A percentile compares a stretch with the other conserved stretches of the same genome.
Evolutionary conservation across 2,113 vertebrate species (phyloP).

Genomic region (Nansenia antarctica): DNA sequence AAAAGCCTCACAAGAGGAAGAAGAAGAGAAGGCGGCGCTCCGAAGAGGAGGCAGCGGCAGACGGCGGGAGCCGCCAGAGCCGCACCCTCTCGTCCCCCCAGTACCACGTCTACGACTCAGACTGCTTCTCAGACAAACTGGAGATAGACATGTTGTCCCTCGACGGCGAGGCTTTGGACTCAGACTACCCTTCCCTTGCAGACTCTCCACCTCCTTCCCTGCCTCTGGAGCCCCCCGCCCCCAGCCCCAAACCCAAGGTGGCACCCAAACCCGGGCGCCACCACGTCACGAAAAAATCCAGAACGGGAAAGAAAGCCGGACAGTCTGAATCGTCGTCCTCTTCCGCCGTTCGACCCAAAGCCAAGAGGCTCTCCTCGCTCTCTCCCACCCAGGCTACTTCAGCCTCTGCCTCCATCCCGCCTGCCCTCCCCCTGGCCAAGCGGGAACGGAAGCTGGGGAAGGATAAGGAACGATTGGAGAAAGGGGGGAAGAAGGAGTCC

Average conservation of each 20-base stretch:
- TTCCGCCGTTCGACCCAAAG: slow-evolving; percentile 61
- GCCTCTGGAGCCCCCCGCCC: slow-evolving; percentile 55
- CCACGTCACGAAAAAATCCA: slow-evolving; percentile 70
- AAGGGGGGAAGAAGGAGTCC: slow-evolving; percentile 64
- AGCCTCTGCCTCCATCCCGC: slow-evolving; percentile 33
- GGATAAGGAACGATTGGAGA: slow-evolving; percentile 64
- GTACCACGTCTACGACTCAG: slow-evolving; percentile 72
- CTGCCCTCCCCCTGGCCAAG: slow-evolving; percentile 50
- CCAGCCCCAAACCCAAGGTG: slow-evolving; percentile 65
- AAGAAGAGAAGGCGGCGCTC: slow-evolving; percentile 71
- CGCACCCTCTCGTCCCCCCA: slow-evolving; percentile 57
- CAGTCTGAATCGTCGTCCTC: slow-evolving; percentile 65
- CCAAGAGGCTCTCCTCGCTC: slow-evolving; percentile 65
- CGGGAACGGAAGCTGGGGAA: slow-evolving; percentile 64
- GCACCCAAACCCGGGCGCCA: slow-evolving; percentile 56
- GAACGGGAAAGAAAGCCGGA: slow-evolving; percentile 65
- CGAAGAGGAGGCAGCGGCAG: slow-evolving; percentile 58
- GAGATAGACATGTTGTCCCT: slow-evolving; percentile 74
- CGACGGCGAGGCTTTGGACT: slow-evolving; percentile 79
- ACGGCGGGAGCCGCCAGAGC: slow-evolving; percentile 51
- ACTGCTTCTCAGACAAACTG: slow-evolving; percentile 70
- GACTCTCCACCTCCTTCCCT: slow-evolving; percentile 70
- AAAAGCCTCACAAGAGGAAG: slow-evolving; percentile 73
- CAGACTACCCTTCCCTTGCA: slow-evolving; percentile 78
- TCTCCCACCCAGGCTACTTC: slow-evolving; percentile 54